A percentile compares a stretch with the other conserved stretches of the same genome.
phyloP scores from a whole-genome alignment of 2,888 invertebrate genomes.

The Rotaria socialis region DNA sequence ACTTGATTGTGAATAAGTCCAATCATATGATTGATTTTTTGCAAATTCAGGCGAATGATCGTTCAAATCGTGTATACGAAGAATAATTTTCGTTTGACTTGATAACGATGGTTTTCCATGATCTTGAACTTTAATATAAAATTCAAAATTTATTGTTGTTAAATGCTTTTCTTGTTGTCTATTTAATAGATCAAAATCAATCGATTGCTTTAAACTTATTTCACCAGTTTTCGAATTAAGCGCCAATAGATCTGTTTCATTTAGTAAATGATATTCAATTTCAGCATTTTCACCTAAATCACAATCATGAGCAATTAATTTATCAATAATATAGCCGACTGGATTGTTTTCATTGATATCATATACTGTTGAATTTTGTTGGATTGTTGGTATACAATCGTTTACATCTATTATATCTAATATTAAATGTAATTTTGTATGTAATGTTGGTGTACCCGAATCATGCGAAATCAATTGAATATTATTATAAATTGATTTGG shows the following conservation, averaged over 20 bases:
- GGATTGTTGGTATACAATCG: background rate
- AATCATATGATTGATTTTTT: background rate
- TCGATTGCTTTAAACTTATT: background rate
- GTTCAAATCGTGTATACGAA: conserved; percentile 8
- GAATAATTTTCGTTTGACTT: background rate
- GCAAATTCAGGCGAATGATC: conserved; percentile 17
- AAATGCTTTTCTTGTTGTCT: background rate
- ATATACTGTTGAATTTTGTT: background rate
- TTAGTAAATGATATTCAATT: conserved; percentile 14
- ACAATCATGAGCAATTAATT: background rate
- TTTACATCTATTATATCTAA: conserved; percentile 12
- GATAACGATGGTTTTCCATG: conserved; percentile 21
- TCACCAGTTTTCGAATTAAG: background rate
- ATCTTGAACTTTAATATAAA: background rate
- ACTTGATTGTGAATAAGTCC: background rate
- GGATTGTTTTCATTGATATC: conserved; percentile 33
- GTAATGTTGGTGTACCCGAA: conserved; percentile 5
- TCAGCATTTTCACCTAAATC: background rate
- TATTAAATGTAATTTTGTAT: background rate
- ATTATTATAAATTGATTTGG: background rate
- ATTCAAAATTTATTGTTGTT: background rate
- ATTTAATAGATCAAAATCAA: conserved; percentile 26
- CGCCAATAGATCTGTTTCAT: background rate
- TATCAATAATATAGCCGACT: background rate
- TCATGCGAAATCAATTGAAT: background rate